A percentile compares a stretch with the other conserved stretches of the same genome.
Conservation (phyloP, 2,797 vertebrate species). For the Philypnodon macrostomus region DNA sequence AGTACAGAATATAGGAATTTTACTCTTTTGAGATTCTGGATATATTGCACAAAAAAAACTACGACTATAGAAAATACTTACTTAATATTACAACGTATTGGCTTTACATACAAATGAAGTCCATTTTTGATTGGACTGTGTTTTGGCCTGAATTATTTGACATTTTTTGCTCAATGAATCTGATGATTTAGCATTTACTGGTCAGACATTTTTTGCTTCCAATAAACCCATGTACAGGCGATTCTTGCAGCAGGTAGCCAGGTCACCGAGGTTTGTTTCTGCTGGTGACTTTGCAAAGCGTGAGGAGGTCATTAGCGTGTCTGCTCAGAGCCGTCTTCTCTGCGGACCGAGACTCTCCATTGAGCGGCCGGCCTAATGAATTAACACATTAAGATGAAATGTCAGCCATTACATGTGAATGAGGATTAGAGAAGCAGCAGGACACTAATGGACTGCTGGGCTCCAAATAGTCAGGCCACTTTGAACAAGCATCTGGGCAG, state of each 20-base stretch:
- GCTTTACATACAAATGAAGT: too few relatives aligned
- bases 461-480: conserved; percentile 59
- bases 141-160: too few relatives aligned
- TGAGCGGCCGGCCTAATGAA: conserved; percentile 70
- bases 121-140: too few relatives aligned
- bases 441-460: conserved; percentile 74
- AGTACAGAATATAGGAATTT: too few relatives aligned
- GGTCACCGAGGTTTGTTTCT: conserved; percentile 12
- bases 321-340: conserved; percentile 59
- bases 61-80: too few relatives aligned
- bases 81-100: too few relatives aligned
- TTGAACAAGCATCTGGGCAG: conserved; percentile 68
- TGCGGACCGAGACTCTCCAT: conserved; percentile 60
- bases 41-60: too few relatives aligned
- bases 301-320: conserved; percentile 65
- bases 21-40: too few relatives aligned
- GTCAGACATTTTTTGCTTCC: too few relatives aligned
- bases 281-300: conserved; percentile 20
- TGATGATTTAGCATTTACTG: too few relatives aligned
- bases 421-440: conserved; percentile 84
- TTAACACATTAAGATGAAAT: conserved; percentile 80
- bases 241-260: conserved; percentile 39
- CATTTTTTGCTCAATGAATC: too few relatives aligned
- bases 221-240: conserved; percentile 4
- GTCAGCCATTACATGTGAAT: conserved; percentile 80